Conservation (phyloP, 2,797 vertebrate species). For the Coluber constrictor region DNA sequence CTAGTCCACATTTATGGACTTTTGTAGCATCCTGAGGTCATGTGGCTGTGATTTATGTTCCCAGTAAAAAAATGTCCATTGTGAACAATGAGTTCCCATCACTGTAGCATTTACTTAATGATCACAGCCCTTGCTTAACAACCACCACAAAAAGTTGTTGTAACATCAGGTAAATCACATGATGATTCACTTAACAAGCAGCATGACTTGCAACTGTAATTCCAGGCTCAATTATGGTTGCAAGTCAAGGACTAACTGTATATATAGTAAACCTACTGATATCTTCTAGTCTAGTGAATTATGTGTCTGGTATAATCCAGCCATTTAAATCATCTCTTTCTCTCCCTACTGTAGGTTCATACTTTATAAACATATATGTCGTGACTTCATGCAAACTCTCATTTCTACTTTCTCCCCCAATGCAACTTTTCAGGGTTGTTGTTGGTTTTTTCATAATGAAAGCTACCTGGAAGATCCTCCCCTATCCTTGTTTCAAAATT, state of each 20-base stretch:
- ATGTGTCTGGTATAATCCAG: neutral
- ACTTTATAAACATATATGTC: neutral
- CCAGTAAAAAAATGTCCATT: neutral
- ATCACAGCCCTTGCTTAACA: neutral
- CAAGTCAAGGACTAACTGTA: neutral
- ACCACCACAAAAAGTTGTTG: neutral
- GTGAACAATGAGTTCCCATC: neutral
- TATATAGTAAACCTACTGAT: neutral
- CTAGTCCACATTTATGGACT: neutral
- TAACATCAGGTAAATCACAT: neutral
- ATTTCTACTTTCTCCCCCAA: neutral
- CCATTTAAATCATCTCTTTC: neutral
- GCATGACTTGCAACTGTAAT: neutral
- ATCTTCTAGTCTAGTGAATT: neutral
- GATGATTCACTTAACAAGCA: neutral
- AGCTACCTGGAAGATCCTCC: neutral
- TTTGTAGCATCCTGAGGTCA: neutral
- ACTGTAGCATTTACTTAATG: neutral
- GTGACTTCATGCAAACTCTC: neutral
- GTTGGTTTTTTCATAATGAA: neutral
- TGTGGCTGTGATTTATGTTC: neutral
- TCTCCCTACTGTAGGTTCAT: neutral
- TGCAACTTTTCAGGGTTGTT: neutral
- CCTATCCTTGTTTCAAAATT: neutral
- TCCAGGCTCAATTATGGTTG: neutral